phyloP scores from a whole-genome alignment of 30 jellyfish, hydroid and myxozoan genomes.

The Chironex yamaguchii region DNA sequence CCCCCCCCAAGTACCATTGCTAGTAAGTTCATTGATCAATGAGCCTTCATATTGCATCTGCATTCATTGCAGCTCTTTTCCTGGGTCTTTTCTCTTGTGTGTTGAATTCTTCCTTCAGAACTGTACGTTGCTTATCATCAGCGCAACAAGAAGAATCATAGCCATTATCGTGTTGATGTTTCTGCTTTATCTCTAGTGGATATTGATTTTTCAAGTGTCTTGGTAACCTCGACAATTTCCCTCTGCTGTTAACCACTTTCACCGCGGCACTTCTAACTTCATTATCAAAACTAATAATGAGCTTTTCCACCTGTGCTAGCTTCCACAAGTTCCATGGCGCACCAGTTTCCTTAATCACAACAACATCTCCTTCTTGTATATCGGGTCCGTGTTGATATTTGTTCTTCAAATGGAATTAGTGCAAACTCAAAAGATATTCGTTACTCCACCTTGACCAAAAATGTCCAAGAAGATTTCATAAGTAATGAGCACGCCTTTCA shows the following conservation, averaged over 20 bases:
- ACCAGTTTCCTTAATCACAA: slow-evolving; percentile 5
- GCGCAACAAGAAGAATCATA: no score
- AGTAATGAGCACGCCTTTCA: slow-evolving; percentile 25
- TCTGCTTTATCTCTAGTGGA: slow-evolving; percentile 1
- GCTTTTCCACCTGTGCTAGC: neutral
- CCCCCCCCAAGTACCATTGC: no score
- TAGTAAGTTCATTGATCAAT: no score
- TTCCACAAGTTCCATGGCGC: neutral
- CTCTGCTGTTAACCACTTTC: slow-evolving; percentile 8
- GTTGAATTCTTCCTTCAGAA: no score
- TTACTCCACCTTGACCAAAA: slow-evolving; percentile 44
- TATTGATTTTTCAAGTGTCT: neutral
- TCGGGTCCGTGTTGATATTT: neutral
- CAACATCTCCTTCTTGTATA: neutral
- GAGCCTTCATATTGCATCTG: no score
- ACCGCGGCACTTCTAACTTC: slow-evolving; percentile 7
- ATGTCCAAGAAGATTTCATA: slow-evolving; percentile 31
- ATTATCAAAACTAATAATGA: neutral
- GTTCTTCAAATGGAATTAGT: slow-evolving; percentile 9
- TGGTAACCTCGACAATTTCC: neutral
- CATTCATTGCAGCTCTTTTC: no score
- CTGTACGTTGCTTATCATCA: no score
- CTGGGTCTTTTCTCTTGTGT: no score
- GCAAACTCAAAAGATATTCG: slow-evolving; percentile 21
- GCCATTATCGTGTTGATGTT: neutral